Percentiles rank a stretch among this genome's conserved stretches.
phyloP scores from a whole-genome alignment of 2,888 invertebrate species.

The Mythimna vitellina region DNA sequence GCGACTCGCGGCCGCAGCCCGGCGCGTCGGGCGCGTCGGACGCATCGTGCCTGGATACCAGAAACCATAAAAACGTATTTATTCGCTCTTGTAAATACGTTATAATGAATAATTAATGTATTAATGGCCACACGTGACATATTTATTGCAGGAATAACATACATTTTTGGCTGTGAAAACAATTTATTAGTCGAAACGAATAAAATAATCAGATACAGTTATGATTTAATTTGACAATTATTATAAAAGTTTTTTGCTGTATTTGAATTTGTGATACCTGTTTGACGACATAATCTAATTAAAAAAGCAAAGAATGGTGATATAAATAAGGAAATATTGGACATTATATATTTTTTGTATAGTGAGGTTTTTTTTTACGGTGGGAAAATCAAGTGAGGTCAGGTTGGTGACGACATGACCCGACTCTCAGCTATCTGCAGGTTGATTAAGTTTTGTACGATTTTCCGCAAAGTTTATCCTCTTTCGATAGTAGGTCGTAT shows the following conservation, averaged over 20 bases:
- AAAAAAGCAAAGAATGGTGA: slow-evolving; percentile 28
- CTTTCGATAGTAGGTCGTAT: background rate
- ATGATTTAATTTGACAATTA: slow-evolving; percentile 58
- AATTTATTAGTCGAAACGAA: slow-evolving; percentile 44
- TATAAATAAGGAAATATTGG: slow-evolving; percentile 29
- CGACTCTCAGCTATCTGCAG: slow-evolving; percentile 5
- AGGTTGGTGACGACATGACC: slow-evolving; percentile 2
- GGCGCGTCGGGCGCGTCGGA: background rate
- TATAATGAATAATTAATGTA: slow-evolving; percentile 67
- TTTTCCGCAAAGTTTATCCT: slow-evolving; percentile 3
- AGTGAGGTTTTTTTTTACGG: too few relatives aligned
- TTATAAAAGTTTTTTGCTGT: slow-evolving; percentile 35
- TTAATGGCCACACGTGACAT: slow-evolving; percentile 59
- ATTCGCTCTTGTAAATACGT: slow-evolving; percentile 67
- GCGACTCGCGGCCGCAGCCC: slow-evolving; percentile 1
- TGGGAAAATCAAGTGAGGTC: too few relatives aligned
- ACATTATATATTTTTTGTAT: slow-evolving; percentile 18
- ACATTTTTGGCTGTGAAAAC: slow-evolving; percentile 35
- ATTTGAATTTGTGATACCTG: slow-evolving; percentile 41
- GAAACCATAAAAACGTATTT: slow-evolving; percentile 64
- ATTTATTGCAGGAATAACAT: slow-evolving; percentile 58
- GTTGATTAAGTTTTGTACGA: background rate
- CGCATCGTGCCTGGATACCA: slow-evolving; percentile 37
- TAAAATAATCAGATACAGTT: slow-evolving; percentile 54
- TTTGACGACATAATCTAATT: slow-evolving; percentile 53